Percentiles rank a stretch among this genome's conserved stretches.
Conservation (phyloP, 1,140 invertebrate species). For the Philotrypesis tridentata region DNA sequence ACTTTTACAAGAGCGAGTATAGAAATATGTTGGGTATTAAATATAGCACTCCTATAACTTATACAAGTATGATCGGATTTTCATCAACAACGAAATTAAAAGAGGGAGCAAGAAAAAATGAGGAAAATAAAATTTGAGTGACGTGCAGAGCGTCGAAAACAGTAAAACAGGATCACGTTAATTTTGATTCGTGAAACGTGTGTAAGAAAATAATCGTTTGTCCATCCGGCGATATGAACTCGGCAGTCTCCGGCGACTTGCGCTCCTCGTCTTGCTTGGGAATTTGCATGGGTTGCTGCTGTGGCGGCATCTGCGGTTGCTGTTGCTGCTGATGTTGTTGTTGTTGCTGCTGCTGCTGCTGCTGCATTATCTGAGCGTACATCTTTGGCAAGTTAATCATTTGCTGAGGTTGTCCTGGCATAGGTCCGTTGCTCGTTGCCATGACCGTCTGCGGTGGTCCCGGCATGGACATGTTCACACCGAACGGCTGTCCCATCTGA, state of each 20-base stretch:
- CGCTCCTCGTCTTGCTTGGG: constrained; percentile 55
- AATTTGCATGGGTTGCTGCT: constrained; percentile 28
- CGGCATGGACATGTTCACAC: constrained; percentile 2
- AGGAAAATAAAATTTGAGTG: not conserved
- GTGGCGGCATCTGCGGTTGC: not conserved
- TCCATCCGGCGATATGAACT: constrained; percentile 63
- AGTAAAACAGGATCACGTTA: not conserved
- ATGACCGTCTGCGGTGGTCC: not conserved
- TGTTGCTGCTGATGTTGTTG: constrained; percentile 51
- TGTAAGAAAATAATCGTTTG: constrained; percentile 7
- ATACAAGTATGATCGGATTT: not conserved
- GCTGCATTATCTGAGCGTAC: not conserved
- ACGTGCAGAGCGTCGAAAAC: not conserved
- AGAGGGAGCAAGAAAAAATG: not conserved
- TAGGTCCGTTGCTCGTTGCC: constrained; percentile 14
- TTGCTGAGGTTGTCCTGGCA: constrained; percentile 10
- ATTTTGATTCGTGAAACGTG: not conserved
- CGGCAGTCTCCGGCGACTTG: constrained; percentile 65
- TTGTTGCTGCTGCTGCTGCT: constrained; percentile 32
- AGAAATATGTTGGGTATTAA: not conserved
- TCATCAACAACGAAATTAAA: not conserved
- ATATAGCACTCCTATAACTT: not conserved
- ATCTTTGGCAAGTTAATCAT: not conserved
- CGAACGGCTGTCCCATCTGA: constrained; percentile 44
- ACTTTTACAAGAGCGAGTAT: constrained; percentile 23